Base-by-base conservation (phyloP, 2,888 invertebrate species). In the Nowickia ferox region DNA sequence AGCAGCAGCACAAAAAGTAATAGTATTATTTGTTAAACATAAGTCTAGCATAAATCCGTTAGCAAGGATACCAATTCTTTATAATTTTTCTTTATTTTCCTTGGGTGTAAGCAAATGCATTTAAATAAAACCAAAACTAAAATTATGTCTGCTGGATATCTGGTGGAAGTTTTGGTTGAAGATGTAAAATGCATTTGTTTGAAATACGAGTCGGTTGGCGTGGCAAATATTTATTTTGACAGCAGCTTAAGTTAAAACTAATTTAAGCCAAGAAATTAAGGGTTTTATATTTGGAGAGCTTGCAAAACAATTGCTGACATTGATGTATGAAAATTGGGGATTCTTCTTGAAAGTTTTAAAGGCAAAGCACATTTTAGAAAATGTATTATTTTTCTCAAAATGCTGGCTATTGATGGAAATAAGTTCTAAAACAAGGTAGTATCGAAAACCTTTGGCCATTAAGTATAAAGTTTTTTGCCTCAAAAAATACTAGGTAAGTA, bases 41-140 rank as follows among this genome's bases (percentile, higher is more conserved):
- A 81, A 85, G 84, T 81, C 84, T 81, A 74, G 61, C 77, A 85
- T 81, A 85, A 85, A 85, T 85, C 84, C 84, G 44, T 68, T 77
- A 68, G 74, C 77, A 78, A 85, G 77, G 81, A 77, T 72, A 85
- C 74, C 81, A 85, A 85, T 74, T 77, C 81, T 75, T 79, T 63
- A 69, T 74, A 42, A 22, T 13, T 9, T 71, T 30, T 15, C 19
- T 42, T 46, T 72, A 11, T 63, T 68, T 63, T 17, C 10, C 22
- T 61, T 75, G 17, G 19, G 69, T 63, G 75, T 75, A 63, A 79
- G n/a, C 46, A 59, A 72, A 74, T 74, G 30, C 51, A 71, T 61
- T 51, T 51, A 17, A 63, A 57, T 46, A 65, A 74, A 77, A 55
- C 65, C 38, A 46, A 69, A 53, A 46, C 38, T 6, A 17, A 48